Base-by-base conservation (phyloP, 92 coral and sea anemone species). In the Epizoanthus rinbou region DNA sequence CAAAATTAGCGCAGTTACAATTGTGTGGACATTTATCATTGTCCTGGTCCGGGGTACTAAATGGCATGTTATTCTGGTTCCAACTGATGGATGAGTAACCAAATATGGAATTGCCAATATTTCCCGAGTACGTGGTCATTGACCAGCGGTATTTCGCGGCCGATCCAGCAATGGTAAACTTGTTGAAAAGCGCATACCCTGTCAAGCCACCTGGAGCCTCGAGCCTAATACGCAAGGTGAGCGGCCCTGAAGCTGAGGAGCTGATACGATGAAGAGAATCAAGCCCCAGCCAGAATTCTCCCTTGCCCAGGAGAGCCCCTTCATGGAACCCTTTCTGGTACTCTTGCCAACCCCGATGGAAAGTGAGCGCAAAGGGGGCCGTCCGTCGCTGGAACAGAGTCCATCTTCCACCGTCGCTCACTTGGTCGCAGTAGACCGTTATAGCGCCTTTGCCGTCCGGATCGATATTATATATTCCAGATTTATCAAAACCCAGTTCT, bases 331-430 rank as follows among this genome's bases (percentile, higher is more conserved):
- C 85, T 33, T 21, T 65, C 33, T 43, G 59, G 52, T 65, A 80
- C 0, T 39, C 75, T 14, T 80, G 60, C 85, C 85, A 50, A 45
- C 75, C 35, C 18, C 73, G 14, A 7, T 8, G 15, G 10, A 50
- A 43, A 3, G n/a, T n/a, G 52, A 70, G 75, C 54, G 21, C 43
- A 33, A 70, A 70, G 41, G 75, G 57, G 15, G 75, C 11, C 7
- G 16, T n/a, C 4, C 83, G 83, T 1, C 57, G 67, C 57, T 78
- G 83, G n/a, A 78, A 78, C 69, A 59, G 52, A 19, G 31, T 59
- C 83, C 82, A 78, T 15, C 82, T 71, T 31, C 82, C 82, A 47
- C 82, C 82, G 52, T 21, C 52, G 14, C 53, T 58, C 6, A 65
- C 18, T 65, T 58, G 66, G 82, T 78, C 82, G 58, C 82, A 78